Evolutionary conservation across 2,113 vertebrate genomes (phyloP).

Genomic region (Sapayoa aenigma): DNA sequence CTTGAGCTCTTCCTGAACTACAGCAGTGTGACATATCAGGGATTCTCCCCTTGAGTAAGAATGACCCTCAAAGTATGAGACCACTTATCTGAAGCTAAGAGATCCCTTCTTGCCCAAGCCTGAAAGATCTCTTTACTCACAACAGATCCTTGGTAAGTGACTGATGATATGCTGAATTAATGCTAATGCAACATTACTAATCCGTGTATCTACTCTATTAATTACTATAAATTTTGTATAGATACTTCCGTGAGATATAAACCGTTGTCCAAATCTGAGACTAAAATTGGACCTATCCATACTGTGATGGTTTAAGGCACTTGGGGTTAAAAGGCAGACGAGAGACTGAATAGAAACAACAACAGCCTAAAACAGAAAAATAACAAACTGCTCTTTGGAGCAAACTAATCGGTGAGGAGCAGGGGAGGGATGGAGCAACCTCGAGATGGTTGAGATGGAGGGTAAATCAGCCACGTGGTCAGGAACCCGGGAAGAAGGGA

Average conservation of each 20-base stretch:
- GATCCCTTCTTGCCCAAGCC: background rate
- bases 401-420: too few species aligned
- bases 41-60: background rate
- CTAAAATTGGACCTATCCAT: rapidly evolving
- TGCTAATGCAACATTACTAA: background rate
- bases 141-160: background rate
- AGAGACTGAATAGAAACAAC: too few species aligned
- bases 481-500: too few species aligned
- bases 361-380: too few species aligned
- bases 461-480: too few species aligned
- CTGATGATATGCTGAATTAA: background rate
- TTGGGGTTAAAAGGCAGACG: too few species aligned
- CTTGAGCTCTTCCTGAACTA: background rate
- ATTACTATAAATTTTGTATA: background rate
- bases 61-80: rapidly evolving
- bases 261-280: background rate
- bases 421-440: too few species aligned
- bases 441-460: too few species aligned
- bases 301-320: too few species aligned
- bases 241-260: background rate
- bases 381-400: too few species aligned
- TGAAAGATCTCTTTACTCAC: background rate
- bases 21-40: background rate
- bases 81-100: background rate
- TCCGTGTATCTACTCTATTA: background rate